Base-by-base conservation (phyloP, 2,797 vertebrate species). In the Eulemur mongoz region DNA sequence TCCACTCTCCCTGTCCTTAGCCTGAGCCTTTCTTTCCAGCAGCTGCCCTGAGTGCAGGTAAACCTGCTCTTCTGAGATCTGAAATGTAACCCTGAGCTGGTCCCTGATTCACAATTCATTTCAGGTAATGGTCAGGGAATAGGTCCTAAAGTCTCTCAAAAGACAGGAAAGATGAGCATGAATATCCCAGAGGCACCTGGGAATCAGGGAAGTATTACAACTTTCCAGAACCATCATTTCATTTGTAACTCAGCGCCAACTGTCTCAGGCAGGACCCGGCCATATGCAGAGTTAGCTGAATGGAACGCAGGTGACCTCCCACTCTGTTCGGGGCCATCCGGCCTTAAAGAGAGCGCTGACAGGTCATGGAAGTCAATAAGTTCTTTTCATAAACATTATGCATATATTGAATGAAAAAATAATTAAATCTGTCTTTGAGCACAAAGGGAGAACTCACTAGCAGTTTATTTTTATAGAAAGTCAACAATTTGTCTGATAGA, bases 1-100 rank as follows among this genome's bases (percentile, higher is more conserved):
- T 2, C 10, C 30, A 32, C 17, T 30, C 12, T 0, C 9, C 23
- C 2, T 32, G 17, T 10, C 27, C 1, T 38, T 4, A 3, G 25
- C 69, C 48, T 86, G 2, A 14, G 17, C 17, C 35, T 25, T 0
- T 0, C 0, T 32, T 30, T 20, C 52, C 15, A 38, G 23, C 1
- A 13, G 14, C 35, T 63, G 59, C 38, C 1, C 30, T 13, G 0
- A 7, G 1, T 4, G 0, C 13, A 54, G 32, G 8, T 4, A 35
- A 73, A 32, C 18, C 27, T 30, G 40, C 30, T 81, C 70, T 43
- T 27, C 14, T 45, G 40, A 35, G 20, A 30, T 48, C n/a, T n/a
- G 40, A 25, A 61, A 50, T 7, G 6, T 1, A n/a, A 18, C 23
- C 15, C 13, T 76, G 63, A 57, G 38, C 73, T 35, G 18, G 12